These are phyloP conservation scores for Ips nitidus DNA, from an alignment of 1,140 invertebrate genomes.

Conservation along the genomic window DNA sequence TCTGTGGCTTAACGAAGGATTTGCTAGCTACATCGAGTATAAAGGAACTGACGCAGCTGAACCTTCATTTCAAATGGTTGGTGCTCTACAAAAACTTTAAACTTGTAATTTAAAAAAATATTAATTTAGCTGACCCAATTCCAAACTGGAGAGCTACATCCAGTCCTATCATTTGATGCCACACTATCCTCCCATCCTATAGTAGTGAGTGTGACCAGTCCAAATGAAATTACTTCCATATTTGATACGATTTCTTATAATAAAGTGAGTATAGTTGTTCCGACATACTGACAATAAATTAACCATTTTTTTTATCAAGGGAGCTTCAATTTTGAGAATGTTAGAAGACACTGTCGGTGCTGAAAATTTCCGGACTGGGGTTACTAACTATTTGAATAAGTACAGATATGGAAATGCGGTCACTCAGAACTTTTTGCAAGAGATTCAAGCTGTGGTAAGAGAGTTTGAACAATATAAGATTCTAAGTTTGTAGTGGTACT, in stretches of 20 bases:
- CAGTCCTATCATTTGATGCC: conserved; percentile 75
- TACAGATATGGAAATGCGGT: conserved; percentile 74
- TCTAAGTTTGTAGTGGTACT: no score
- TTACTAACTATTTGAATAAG: conserved; percentile 72
- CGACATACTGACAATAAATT: conserved; percentile 51
- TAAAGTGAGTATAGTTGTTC: conserved; percentile 64
- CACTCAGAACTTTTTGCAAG: conserved; percentile 75
- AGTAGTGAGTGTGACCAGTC: conserved; percentile 77
- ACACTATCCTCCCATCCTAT: conserved; percentile 86
- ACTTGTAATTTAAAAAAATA: neutral
- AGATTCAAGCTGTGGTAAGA: conserved; percentile 56
- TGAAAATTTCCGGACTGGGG: conserved; percentile 70
- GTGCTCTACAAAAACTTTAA: conserved; percentile 30
- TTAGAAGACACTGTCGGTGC: conserved; percentile 80
- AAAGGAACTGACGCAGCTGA: conserved; percentile 73
- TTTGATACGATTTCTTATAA: conserved; percentile 92
- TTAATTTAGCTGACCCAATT: conserved; percentile 61
- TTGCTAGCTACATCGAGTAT: conserved; percentile 84
- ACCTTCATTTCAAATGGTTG: conserved; percentile 81
- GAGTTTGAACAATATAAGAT: neutral
- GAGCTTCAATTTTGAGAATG: conserved; percentile 87
- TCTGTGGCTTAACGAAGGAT: conserved; percentile 91
- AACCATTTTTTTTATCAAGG: conserved; percentile 57
- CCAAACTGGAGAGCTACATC: conserved; percentile 68
- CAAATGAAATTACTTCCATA: conserved; percentile 88